These are phyloP conservation scores for Drosophila ogumai DNA, from an alignment of 1,140 invertebrate species.

Conservation along the genomic window DNA sequence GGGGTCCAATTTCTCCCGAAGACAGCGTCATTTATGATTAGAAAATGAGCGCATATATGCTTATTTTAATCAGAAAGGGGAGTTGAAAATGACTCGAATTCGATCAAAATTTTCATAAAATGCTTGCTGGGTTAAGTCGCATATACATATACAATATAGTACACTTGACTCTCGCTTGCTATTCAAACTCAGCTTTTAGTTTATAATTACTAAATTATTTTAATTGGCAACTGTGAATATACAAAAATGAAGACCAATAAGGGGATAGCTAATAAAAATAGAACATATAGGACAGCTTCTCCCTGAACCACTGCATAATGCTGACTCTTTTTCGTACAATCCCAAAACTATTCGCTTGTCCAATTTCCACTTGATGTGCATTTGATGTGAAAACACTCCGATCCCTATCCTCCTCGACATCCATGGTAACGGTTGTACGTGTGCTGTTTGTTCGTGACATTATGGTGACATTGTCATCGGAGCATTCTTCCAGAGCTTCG, in stretches of 20 bases:
- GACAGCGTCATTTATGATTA: too few species aligned
- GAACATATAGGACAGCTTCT: slow-evolving; percentile 58
- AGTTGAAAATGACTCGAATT: too few species aligned
- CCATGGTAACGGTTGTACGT: not conserved
- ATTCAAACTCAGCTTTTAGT: too few species aligned
- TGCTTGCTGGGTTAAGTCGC: too few species aligned
- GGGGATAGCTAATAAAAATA: slow-evolving; percentile 43
- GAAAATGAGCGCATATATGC: too few species aligned
- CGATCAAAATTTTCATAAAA: too few species aligned
- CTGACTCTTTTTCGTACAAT: slow-evolving; percentile 4
- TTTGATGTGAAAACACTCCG: not conserved
- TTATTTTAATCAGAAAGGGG: too few species aligned
- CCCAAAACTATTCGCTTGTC: not conserved
- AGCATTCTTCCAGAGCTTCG: not conserved
- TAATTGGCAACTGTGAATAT: not conserved
- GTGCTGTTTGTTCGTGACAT: too few species aligned
- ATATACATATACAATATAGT: too few species aligned
- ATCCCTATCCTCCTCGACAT: not conserved
- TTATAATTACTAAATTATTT: not conserved
- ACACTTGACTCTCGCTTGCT: too few species aligned
- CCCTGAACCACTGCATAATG: slow-evolving; percentile 50
- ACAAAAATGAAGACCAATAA: not conserved
- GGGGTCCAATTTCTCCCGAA: too few species aligned
- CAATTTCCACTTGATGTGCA: not conserved
- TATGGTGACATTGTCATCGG: not conserved